Conservation (phyloP, 2,888 invertebrate species). For the Drosophila nr. medialis region DNA sequence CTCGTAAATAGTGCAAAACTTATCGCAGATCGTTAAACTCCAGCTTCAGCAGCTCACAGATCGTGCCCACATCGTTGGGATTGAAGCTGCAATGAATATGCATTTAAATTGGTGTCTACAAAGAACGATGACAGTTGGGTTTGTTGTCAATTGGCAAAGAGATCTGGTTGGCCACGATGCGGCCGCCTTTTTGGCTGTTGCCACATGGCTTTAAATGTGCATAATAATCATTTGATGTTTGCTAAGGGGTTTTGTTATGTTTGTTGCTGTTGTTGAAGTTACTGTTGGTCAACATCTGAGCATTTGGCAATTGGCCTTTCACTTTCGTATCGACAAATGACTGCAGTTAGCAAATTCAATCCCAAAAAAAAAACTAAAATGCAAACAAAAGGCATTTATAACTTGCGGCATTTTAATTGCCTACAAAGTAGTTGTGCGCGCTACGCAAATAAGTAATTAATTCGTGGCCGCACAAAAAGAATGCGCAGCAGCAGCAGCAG, state of each 20-base stretch:
- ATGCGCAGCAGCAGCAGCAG: constrained; percentile 50
- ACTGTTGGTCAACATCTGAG: constrained; percentile 56
- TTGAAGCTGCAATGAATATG: constrained; percentile 45
- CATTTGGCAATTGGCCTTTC: constrained; percentile 76
- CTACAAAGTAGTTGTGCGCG: constrained; percentile 62
- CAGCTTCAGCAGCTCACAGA: constrained; percentile 21
- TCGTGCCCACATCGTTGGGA: constrained; percentile 66
- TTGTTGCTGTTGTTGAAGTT: background rate
- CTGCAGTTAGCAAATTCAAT: constrained; percentile 55
- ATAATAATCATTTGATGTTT: constrained; percentile 51
- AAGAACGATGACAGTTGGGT: constrained; percentile 42
- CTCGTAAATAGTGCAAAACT: constrained; percentile 19
- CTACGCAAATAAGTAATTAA: constrained; percentile 75
- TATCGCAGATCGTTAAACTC: constrained; percentile 22
- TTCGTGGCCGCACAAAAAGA: constrained; percentile 67
- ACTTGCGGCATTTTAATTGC: constrained; percentile 73
- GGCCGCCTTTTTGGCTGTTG: constrained; percentile 42
- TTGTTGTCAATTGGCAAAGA: constrained; percentile 27
- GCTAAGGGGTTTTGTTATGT: constrained; percentile 23
- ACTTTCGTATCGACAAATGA: constrained; percentile 74
- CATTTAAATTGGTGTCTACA: constrained; percentile 29
- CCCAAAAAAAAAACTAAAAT: constrained; percentile 18
- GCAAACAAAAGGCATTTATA: constrained; percentile 14
- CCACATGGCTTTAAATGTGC: constrained; percentile 52
- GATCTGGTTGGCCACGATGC: constrained; percentile 51